These are phyloP conservation scores for Glandiceps talaboti DNA, from an alignment of 53 echinoderm and acorn worm species.

Conservation along the genomic window DNA sequence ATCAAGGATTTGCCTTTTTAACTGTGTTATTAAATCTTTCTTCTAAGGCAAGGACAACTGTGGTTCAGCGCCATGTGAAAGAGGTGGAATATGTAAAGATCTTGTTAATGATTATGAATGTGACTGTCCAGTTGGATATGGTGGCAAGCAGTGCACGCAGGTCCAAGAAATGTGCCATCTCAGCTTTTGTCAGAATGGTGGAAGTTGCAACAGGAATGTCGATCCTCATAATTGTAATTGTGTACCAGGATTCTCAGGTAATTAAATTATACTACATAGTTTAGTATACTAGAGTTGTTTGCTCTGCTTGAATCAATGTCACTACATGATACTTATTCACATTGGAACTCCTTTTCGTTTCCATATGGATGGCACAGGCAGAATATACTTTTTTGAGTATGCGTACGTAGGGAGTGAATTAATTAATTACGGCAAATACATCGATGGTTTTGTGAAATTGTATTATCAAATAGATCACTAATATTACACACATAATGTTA, in stretches of 20 bases:
- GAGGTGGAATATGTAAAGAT: slow-evolving; percentile 21
- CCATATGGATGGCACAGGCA: too few species aligned
- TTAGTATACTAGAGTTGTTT: too few species aligned
- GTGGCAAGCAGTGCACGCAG: not conserved
- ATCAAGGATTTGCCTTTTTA: not conserved
- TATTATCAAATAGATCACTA: not conserved
- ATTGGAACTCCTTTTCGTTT: too few species aligned
- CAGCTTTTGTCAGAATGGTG: not conserved
- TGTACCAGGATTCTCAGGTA: not conserved
- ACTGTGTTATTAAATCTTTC: not conserved
- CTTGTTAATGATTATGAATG: not conserved
- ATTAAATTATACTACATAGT: too few species aligned
- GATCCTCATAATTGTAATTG: not conserved
- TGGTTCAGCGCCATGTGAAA: slow-evolving; percentile 23
- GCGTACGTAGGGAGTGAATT: too few species aligned
- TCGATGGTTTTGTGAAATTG: too few species aligned
- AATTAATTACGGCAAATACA: too few species aligned
- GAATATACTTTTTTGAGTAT: not conserved
- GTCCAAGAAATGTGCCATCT: not conserved
- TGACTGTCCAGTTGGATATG: not conserved
- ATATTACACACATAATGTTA: not conserved
- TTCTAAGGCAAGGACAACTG: slow-evolving; percentile 19
- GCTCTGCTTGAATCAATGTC: too few species aligned
- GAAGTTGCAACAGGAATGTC: not conserved
- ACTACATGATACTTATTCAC: too few species aligned